Conservation (phyloP, 2,888 invertebrate genomes). For the Trilocha varians region DNA sequence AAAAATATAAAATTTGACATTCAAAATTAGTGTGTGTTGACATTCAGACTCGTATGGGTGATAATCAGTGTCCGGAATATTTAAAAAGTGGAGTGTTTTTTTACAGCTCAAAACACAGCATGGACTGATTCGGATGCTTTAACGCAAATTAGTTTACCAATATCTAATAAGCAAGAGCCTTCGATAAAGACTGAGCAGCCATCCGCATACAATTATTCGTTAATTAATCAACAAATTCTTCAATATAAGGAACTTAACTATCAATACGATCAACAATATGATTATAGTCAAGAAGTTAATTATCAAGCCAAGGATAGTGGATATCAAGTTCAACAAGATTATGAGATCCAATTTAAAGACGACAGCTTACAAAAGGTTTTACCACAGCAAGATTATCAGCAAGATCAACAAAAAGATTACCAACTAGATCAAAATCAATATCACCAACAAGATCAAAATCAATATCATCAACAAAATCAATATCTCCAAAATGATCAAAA, state of each 20-base stretch:
- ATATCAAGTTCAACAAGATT: constrained; percentile 26
- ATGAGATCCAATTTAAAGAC: constrained; percentile 15
- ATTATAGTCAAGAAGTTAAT: constrained; percentile 26
- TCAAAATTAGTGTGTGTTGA: constrained; percentile 27
- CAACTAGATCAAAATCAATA: constrained; percentile 16
- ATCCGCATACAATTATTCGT: constrained; percentile 43
- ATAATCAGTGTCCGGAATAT: constrained; percentile 32
- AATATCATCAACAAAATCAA: constrained; percentile 22
- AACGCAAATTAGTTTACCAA: constrained; percentile 51
- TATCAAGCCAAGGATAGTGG: constrained; percentile 26
- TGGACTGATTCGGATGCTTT: constrained; percentile 55
- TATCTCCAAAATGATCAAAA: too few relatives aligned
- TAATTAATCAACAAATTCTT: constrained; percentile 40
- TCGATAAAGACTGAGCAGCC: constrained; percentile 46
- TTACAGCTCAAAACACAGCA: constrained; percentile 64
- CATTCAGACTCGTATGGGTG: constrained; percentile 35
- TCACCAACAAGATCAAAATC: constrained; percentile 21
- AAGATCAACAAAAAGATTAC: constrained; percentile 13
- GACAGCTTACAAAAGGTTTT: constrained; percentile 12
- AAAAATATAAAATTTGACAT: constrained; percentile 17
- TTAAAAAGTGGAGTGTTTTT: constrained; percentile 20
- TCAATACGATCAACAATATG: constrained; percentile 25
- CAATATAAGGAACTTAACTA: constrained; percentile 40
- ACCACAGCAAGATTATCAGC: constrained; percentile 19
- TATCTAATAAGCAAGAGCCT: constrained; percentile 44